Evolutionary conservation across 2,113 vertebrate species (phyloP), one percentile per base, ranked within the genome.

Genomic region (Ailuropoda melanoleuca): DNA sequence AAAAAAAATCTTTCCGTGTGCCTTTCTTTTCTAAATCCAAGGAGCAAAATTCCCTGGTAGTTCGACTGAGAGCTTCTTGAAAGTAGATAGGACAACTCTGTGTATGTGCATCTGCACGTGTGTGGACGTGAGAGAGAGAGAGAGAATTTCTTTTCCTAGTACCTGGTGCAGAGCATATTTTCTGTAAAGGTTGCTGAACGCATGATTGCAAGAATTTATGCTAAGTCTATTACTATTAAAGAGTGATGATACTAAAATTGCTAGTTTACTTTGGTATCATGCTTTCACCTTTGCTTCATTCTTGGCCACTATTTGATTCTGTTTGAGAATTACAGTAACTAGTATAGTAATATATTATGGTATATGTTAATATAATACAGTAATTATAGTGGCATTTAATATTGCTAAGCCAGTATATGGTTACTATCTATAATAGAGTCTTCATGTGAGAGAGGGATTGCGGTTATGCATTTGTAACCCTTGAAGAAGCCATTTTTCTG

Each of bases 281-380:
- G 24, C 48, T 90, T 93, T 97, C 31, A 95, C 43, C 50, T 85
- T 53, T 93, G 14, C 50, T 87, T 92, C 12, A 48, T 58, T 92
- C 29, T 94, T 95, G 75, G 68, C 88, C 62, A 96, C 31, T 90
- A 6, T 92, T 77, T 95, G 48, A 86, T 93, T 93, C 55, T 95
- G 62, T 96, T 86, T 96, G 90, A 92, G 56, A 97, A 88, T 97
- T 96, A 87, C 2, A 93, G 14, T 95, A 94, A 84, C 34, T 68
- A 68, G 37, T 37, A 66, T 29, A 66, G 66, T 37, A 68, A 21
- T 68, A 68, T 66, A n/a, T n/a, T 66, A 66, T 4, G 10, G 66
- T 68, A 68, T n/a, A 68, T 68, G 19, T 18, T 68, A 68, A 68
- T 68, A 37, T 37, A 68, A 37, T n/a, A 68, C 31, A 50, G 43